Conservation (phyloP, 2,888 invertebrate species). For the Cremastinae sp. region DNA sequence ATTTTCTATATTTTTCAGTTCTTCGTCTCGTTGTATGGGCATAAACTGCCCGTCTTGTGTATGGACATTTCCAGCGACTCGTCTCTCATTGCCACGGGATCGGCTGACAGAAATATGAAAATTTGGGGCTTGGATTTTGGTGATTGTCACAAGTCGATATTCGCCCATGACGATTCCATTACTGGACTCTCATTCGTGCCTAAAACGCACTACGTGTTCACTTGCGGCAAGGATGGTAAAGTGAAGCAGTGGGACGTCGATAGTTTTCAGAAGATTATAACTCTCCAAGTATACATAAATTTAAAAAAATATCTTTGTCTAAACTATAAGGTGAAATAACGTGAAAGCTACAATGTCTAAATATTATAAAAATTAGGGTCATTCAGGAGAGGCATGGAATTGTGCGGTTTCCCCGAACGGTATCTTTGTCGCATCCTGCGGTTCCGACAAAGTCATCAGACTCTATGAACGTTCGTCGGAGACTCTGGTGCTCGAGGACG, state of each 20-base stretch:
- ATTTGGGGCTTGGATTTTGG: constrained; percentile 99
- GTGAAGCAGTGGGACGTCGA: constrained; percentile 99
- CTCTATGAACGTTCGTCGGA: constrained; percentile 93
- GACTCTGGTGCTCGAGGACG: constrained; percentile 95
- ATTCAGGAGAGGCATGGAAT: constrained; percentile 89
- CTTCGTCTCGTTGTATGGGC: constrained; percentile 96
- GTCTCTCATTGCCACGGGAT: constrained; percentile 94
- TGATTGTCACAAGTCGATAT: constrained; percentile 97
- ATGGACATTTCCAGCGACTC: constrained; percentile 96
- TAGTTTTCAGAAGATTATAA: constrained; percentile 93
- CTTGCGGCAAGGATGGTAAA: constrained; percentile 95
- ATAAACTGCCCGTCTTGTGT: constrained; percentile 95
- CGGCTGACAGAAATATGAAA: constrained; percentile 96
- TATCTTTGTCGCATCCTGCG: constrained; percentile 88
- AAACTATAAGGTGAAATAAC: neutral
- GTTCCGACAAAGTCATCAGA: constrained; percentile 93
- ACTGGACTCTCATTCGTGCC: constrained; percentile 94
- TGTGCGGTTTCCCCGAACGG: constrained; percentile 91
- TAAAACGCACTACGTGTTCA: constrained; percentile 95
- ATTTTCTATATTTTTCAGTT: constrained; percentile 83
- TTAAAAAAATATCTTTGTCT: constrained; percentile 11
- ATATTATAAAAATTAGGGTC: constrained; percentile 83
- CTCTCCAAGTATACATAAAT: constrained; percentile 86
- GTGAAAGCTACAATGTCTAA: neutral
- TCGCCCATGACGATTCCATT: constrained; percentile 97